Evolutionary conservation across 2,113 vertebrate genomes (phyloP).

Genomic region (Argyrosomus japonicus): DNA sequence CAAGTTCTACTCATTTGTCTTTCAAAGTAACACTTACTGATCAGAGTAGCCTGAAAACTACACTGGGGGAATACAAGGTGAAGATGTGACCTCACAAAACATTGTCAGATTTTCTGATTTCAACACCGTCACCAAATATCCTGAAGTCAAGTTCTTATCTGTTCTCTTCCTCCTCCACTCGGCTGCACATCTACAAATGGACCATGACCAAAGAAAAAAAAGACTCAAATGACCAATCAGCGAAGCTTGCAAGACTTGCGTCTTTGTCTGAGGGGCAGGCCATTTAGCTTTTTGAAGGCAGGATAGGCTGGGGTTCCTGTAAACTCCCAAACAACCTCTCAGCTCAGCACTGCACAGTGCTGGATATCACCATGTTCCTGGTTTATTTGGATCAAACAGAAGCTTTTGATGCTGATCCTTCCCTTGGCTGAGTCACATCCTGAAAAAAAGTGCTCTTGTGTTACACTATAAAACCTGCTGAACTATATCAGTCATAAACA

Average conservation of each 20-base stretch:
- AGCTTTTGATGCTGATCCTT: conserved; percentile 63
- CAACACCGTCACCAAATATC: not conserved
- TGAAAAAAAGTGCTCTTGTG: conserved; percentile 40
- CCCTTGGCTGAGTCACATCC: conserved; percentile 59
- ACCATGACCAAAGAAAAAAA: not conserved
- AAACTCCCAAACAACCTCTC: conserved; percentile 47
- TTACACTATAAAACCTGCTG: not conserved
- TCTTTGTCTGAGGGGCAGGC: conserved; percentile 24
- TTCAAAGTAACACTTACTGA: not conserved
- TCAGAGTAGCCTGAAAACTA: not conserved
- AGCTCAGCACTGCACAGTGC: not conserved
- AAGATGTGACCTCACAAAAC: not conserved
- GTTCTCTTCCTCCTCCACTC: not conserved
- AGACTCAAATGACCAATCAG: conserved; percentile 17
- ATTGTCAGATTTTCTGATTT: not conserved
- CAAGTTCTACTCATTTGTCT: conserved; percentile 6
- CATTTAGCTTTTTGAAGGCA: conserved; percentile 45
- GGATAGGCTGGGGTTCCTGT: conserved; percentile 73
- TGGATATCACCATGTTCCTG: conserved; percentile 34
- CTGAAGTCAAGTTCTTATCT: conserved; percentile 1
- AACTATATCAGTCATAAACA: not conserved
- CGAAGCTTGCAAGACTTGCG: conserved; percentile 11
- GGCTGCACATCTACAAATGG: conserved; percentile 24
- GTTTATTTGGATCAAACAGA: conserved; percentile 47
- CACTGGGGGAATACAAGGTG: not conserved